These are phyloP conservation scores for Corythornis madagascariensis DNA, from an alignment of 2,113 vertebrate species.

Conservation along the genomic window DNA sequence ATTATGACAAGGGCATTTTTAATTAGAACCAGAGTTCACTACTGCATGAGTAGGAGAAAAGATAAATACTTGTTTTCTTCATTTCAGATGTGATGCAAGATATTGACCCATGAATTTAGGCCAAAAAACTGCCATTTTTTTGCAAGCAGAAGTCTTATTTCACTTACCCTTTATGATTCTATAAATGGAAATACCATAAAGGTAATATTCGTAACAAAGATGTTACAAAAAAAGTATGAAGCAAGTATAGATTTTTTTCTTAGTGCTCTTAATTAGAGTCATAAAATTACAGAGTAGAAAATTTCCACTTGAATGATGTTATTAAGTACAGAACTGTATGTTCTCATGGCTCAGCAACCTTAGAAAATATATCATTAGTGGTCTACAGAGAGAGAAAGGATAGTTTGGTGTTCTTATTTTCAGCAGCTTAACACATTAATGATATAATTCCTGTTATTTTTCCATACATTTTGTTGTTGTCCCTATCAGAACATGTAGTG, in stretches of 20 bases:
- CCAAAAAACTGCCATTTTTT: background rate
- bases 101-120: background rate
- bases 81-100: background rate
- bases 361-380: slow-evolving; percentile 21
- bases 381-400: background rate
- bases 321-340: background rate
- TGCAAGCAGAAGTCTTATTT: background rate
- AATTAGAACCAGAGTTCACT: background rate
- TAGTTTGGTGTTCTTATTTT: background rate
- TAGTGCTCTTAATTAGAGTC: slow-evolving; percentile 13
- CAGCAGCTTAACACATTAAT: background rate
- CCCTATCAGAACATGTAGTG: background rate
- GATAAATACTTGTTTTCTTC: background rate
- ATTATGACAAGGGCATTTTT: background rate
- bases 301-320: slow-evolving; percentile 28
- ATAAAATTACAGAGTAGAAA: background rate
- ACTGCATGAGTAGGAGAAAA: background rate
- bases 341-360: slow-evolving; percentile 12
- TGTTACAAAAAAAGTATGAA: background rate
- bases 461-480: background rate
- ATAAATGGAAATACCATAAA: background rate
- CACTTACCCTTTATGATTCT: background rate
- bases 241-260: background rate
- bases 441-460: background rate
- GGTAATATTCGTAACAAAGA: background rate